A percentile compares a stretch with the other conserved stretches of the same genome.
Conservation (phyloP, 2,888 invertebrate genomes). For the Acleris emargana region DNA sequence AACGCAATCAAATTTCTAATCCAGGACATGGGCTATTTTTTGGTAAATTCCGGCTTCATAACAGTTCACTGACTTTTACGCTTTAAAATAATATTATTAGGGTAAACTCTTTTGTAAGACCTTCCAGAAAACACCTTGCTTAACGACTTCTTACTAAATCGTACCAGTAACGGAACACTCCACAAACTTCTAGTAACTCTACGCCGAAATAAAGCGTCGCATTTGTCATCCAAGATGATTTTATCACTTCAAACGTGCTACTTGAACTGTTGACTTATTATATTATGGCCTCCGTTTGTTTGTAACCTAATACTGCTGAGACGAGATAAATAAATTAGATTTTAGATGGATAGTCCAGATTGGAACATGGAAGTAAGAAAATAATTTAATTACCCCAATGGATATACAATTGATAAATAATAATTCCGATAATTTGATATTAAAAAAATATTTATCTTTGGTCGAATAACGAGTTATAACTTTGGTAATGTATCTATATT, state of each 20-base stretch:
- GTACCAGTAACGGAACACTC: slow-evolving; percentile 29
- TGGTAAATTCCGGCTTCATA: too few relatives aligned
- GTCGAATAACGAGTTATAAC: too few relatives aligned
- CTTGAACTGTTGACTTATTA: slow-evolving; percentile 48
- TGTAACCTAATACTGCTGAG: slow-evolving; percentile 45
- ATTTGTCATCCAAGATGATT: slow-evolving; percentile 35
- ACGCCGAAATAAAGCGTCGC: slow-evolving; percentile 17
- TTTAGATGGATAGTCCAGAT: slow-evolving; percentile 23
- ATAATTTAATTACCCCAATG: too few relatives aligned
- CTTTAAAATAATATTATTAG: neutral
- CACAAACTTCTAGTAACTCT: slow-evolving; percentile 9
- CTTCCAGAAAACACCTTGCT: neutral
- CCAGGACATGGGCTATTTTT: too few relatives aligned
- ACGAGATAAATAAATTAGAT: slow-evolving; percentile 35
- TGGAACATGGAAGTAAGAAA: slow-evolving; percentile 1
- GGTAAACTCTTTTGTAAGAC: neutral
- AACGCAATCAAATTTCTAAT: too few relatives aligned
- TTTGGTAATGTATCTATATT: neutral
- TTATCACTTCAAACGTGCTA: slow-evolving; percentile 36
- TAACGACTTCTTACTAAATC: slow-evolving; percentile 20
- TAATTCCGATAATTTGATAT: neutral
- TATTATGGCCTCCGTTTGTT: slow-evolving; percentile 47
- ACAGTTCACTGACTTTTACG: too few relatives aligned
- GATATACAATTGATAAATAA: too few relatives aligned
- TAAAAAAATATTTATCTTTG: too few relatives aligned